These are phyloP conservation scores for Danio albolineatus DNA, from an alignment of 2,797 vertebrate species.

Conservation along the genomic window DNA sequence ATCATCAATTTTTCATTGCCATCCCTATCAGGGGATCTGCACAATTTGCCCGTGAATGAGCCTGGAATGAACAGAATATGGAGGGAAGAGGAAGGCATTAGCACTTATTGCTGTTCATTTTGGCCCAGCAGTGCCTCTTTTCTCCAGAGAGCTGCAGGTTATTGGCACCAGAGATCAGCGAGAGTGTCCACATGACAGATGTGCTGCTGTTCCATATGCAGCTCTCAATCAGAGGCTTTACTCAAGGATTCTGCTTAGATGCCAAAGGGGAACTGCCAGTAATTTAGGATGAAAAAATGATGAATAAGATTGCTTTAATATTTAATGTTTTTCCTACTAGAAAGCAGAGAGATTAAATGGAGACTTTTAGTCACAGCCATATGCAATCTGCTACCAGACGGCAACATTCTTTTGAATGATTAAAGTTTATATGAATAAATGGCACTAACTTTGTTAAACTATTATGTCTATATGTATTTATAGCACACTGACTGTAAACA, in stretches of 20 bases:
- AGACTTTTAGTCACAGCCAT: not conserved
- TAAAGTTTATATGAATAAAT: too few species aligned
- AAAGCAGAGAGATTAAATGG: not conserved
- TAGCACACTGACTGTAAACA: too few species aligned
- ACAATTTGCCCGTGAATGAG: conserved; percentile 36
- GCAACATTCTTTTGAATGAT: not conserved
- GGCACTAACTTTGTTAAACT: not conserved
- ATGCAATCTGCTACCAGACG: not conserved
- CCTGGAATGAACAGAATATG: conserved; percentile 30
- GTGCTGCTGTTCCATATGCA: conserved; percentile 43
- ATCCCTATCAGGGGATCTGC: conserved; percentile 20
- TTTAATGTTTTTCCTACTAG: not conserved
- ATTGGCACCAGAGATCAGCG: conserved; percentile 20
- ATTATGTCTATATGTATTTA: too few species aligned
- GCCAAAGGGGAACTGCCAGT: not conserved
- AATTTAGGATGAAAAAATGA: not conserved
- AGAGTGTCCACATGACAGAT: conserved; percentile 38
- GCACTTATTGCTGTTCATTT: conserved; percentile 28
- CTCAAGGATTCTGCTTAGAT: conserved; percentile 1
- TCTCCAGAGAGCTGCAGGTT: conserved; percentile 30
- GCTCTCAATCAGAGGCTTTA: conserved; percentile 23
- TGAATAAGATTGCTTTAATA: conserved; percentile 4
- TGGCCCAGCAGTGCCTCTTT: not conserved
- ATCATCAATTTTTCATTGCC: too few species aligned
- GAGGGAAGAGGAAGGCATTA: conserved; percentile 33